These are phyloP conservation scores for Himalopsyche japonica DNA, from an alignment of 2,888 invertebrate genomes.

Conservation along the genomic window DNA sequence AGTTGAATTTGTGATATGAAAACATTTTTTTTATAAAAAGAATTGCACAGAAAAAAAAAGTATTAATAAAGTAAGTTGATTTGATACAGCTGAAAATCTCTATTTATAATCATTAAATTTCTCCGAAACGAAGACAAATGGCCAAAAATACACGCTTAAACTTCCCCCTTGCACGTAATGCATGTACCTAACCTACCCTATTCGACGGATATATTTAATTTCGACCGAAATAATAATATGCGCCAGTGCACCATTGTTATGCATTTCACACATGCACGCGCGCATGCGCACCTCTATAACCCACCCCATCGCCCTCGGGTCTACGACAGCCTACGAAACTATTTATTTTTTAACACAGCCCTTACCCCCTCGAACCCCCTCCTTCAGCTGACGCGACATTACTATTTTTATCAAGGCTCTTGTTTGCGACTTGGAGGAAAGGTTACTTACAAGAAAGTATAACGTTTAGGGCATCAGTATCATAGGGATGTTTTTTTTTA, in stretches of 20 bases:
- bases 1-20: too few relatives aligned
- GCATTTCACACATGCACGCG: slow-evolving; percentile 32
- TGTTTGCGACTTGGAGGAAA: not conserved
- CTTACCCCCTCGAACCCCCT: slow-evolving; percentile 3
- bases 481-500: not conserved
- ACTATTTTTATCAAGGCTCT: not conserved
- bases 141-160: not conserved
- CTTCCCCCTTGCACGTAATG: not conserved
- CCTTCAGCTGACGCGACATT: not conserved
- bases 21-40: too few relatives aligned
- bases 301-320: slow-evolving; percentile 6
- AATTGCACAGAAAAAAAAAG: too few relatives aligned
- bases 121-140: not conserved
- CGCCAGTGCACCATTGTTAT: slow-evolving; percentile 38
- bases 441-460: not conserved
- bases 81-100: not conserved
- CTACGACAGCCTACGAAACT: slow-evolving; percentile 9
- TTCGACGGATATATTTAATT: slow-evolving; percentile 33
- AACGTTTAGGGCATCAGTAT: not conserved
- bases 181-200: not conserved
- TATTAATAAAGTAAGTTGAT: too few relatives aligned
- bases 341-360: slow-evolving; percentile 28
- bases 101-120: not conserved
- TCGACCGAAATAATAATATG: slow-evolving; percentile 37
- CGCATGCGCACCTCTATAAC: slow-evolving; percentile 9